Evolutionary conservation across 2,113 vertebrate species (phyloP).

Genomic region (Hemicordylus capensis): DNA sequence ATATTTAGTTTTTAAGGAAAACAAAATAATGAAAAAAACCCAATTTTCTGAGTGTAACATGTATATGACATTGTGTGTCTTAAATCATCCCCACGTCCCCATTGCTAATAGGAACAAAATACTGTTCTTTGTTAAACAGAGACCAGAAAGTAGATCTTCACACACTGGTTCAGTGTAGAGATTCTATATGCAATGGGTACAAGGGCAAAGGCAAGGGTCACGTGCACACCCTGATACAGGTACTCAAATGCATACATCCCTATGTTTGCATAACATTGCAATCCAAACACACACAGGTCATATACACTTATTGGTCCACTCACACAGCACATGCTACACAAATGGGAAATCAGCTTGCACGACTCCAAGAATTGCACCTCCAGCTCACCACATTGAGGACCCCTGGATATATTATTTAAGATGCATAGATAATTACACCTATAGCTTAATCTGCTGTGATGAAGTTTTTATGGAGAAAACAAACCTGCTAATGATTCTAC

Average conservation of each 20-base stretch:
- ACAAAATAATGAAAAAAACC: no score
- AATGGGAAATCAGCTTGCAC: background rate
- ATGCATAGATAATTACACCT: background rate
- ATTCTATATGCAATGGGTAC: background rate
- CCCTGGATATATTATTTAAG: background rate
- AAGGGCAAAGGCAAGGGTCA: background rate
- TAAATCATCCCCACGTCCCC: background rate
- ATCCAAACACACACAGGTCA: no score
- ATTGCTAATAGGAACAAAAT: background rate
- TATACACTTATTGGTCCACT: background rate
- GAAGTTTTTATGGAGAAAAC: background rate
- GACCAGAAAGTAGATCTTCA: background rate
- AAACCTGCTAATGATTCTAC: slow-evolving; percentile 3
- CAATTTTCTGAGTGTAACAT: background rate
- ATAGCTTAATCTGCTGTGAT: background rate
- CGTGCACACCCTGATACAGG: background rate
- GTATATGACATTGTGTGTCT: background rate
- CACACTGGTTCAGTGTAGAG: background rate
- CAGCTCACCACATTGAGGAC: background rate
- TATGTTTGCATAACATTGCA: no score
- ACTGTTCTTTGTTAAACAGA: background rate
- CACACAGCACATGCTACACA: background rate
- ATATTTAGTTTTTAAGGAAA: no score
- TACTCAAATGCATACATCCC: no score
- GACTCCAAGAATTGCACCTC: background rate